Base-by-base conservation (phyloP, 2,888 invertebrate species). In the Kryphioiulus occultus region DNA sequence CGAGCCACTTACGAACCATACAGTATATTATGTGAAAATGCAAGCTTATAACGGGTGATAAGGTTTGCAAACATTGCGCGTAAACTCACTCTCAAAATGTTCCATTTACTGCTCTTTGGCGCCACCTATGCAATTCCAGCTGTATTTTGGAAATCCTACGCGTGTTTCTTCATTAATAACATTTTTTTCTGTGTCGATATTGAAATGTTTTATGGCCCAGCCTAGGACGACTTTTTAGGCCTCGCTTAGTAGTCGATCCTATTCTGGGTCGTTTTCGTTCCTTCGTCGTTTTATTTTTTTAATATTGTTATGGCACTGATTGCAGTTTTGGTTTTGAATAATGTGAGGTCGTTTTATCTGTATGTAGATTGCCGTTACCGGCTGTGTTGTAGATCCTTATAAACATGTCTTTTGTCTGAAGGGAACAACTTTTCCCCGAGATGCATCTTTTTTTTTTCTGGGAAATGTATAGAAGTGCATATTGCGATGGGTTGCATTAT, bases 311-410 rank as follows among this genome's bases (percentile, higher is more conserved):
- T 78, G 78, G 78, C 78, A 78, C 78, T 78, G 78, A 78, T 78
- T 78, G 78, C 78, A 26, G 78, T 78, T 78, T 78, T 78, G 78
- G 78, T 78, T 78, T 78, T 78, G 85, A 85, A 85, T 42, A 85
- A 85, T 85, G 85, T 85, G 85, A 85, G 85, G 85, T 39, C 44
- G 85, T 85, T 85, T 85, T 85, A 44, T 85, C 85, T 85, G 85
- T 85, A 85, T 85, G 85, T 85, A 85, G 39, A 85, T 85, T 85
- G 85, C 85, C 42, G 42, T 85, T 85, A 85, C 85, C 85, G 85
- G 85, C 85, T 85, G 85, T 85, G 85, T 85, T 42, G 85, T 39
- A 85, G 42, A 85, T 85, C 85, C 85, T 85, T 85, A 85, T 85
- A 85, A 85, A 85, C 85, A 85, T 85, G 85, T 85, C 85, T 85